A percentile compares a stretch with the other conserved stretches of the same genome.
These are phyloP conservation scores for Remorina albescens DNA, from an alignment of 2,797 vertebrate genomes.

Conservation along the genomic window DNA sequence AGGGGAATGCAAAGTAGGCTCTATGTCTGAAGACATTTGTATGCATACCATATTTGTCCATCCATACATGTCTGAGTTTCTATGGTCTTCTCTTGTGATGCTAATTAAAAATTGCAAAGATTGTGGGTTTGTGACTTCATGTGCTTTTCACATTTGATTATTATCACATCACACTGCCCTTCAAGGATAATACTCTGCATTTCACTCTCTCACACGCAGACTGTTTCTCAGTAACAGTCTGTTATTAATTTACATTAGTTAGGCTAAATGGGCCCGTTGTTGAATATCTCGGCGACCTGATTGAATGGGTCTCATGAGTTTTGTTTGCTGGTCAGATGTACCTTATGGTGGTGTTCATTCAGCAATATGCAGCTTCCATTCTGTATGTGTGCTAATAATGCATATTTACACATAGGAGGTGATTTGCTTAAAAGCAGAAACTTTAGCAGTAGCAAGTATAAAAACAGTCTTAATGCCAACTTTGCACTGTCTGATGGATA, in stretches of 20 bases:
- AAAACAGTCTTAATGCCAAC: background rate
- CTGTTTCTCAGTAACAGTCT: no score
- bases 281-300: no score
- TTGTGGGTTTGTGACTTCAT: constrained; percentile 69
- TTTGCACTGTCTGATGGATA: background rate
- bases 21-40: constrained; percentile 46
- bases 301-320: no score
- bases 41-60: constrained; percentile 34
- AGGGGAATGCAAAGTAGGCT: constrained; percentile 32
- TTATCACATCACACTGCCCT: constrained; percentile 60
- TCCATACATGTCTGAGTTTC: constrained; percentile 22
- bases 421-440: constrained; percentile 30
- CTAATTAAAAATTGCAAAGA: constrained; percentile 64
- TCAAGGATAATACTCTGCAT: constrained; percentile 46
- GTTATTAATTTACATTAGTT: background rate
- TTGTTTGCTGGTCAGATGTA: no score
- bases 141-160: constrained; percentile 73
- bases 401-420: constrained; percentile 14
- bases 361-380: constrained; percentile 4
- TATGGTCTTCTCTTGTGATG: constrained; percentile 34
- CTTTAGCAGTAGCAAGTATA: constrained; percentile 2
- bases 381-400: constrained; percentile 2
- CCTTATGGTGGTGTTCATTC: no score
- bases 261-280: no score
- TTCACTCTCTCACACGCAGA: constrained; percentile 4